Percentiles rank a stretch among this genome's conserved stretches.
Evolutionary conservation across 2,797 vertebrate species (phyloP).

Genomic region (Molossus molossus): DNA sequence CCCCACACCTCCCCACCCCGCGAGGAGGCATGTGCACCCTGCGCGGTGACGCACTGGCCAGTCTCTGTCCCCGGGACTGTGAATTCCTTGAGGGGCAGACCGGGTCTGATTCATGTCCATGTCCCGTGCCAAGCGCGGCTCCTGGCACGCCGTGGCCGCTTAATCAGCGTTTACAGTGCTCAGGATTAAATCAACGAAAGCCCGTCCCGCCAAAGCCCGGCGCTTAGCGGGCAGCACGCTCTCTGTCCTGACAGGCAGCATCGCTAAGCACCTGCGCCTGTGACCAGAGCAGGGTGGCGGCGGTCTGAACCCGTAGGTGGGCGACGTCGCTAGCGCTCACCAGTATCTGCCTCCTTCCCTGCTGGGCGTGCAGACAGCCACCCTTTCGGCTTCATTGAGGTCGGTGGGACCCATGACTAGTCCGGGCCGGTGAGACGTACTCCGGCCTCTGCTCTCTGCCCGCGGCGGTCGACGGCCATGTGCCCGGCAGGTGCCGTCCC

Average conservation of each 20-base stretch:
- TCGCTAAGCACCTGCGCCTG: too few relatives aligned
- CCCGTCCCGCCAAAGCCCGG: not conserved
- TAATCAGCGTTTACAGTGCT: not conserved
- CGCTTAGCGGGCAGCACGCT: not conserved
- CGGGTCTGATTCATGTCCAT: not conserved
- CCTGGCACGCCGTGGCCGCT: not conserved
- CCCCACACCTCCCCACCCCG: too few relatives aligned
- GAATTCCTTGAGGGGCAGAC: not conserved
- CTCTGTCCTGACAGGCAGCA: not conserved
- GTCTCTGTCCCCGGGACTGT: not conserved
- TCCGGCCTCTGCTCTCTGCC: not conserved
- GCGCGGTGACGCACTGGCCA: not conserved
- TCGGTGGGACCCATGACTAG: not conserved
- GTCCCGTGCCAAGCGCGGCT: not conserved
- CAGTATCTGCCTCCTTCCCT: not conserved
- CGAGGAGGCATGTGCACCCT: not conserved
- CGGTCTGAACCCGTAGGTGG: rapidly evolving
- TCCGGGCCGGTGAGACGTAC: not conserved
- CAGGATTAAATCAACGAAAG: not conserved
- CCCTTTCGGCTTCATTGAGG: not conserved
- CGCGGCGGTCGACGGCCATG: rapidly evolving
- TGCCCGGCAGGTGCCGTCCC: not conserved
- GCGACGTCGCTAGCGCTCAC: not conserved
- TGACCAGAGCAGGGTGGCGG: too few relatives aligned
- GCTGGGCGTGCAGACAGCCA: not conserved